Conservation (phyloP, 2,888 invertebrate species). For the Leptinotarsa haldemani region DNA sequence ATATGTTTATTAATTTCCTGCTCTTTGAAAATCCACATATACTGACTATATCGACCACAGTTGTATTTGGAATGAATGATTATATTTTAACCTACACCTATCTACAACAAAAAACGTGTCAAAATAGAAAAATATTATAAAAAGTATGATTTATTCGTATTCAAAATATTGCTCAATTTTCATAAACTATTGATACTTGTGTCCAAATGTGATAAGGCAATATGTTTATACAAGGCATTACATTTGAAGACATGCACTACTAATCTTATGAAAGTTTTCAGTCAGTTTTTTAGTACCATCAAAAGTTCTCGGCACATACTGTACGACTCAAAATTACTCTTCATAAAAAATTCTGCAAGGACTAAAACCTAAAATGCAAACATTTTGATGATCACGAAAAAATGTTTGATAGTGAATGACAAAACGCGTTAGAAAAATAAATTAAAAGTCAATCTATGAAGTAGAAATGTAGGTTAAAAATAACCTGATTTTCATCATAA, state of each 20-base stretch:
- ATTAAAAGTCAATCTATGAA: too few species aligned
- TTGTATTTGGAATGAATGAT: conserved; percentile 10
- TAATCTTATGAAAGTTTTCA: conserved; percentile 5
- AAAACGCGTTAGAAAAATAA: too few species aligned
- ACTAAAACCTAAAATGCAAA: too few species aligned
- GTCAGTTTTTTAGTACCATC: neutral
- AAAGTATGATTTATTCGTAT: conserved; percentile 12
- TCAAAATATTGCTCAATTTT: conserved; percentile 14
- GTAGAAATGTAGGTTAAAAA: too few species aligned
- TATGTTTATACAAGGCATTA: conserved; percentile 33
- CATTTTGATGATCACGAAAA: too few species aligned
- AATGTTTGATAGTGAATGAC: too few species aligned
- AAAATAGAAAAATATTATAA: conserved; percentile 15
- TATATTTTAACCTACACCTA: conserved; percentile 14
- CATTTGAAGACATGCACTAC: conserved; percentile 15
- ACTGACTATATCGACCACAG: conserved; percentile 8
- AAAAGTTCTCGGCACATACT: too few species aligned
- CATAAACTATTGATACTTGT: conserved; percentile 28
- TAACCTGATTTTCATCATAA: too few species aligned
- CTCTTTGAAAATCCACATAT: conserved; percentile 1
- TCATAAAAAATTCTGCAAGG: too few species aligned
- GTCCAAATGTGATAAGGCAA: conserved; percentile 32
- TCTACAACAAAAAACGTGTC: conserved; percentile 15
- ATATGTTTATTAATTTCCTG: neutral
- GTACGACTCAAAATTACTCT: too few species aligned